Evolutionary conservation across 2,113 vertebrate genomes (phyloP), one percentile per base, ranked within the genome.

Genomic region (Falcunculus frontatus): DNA sequence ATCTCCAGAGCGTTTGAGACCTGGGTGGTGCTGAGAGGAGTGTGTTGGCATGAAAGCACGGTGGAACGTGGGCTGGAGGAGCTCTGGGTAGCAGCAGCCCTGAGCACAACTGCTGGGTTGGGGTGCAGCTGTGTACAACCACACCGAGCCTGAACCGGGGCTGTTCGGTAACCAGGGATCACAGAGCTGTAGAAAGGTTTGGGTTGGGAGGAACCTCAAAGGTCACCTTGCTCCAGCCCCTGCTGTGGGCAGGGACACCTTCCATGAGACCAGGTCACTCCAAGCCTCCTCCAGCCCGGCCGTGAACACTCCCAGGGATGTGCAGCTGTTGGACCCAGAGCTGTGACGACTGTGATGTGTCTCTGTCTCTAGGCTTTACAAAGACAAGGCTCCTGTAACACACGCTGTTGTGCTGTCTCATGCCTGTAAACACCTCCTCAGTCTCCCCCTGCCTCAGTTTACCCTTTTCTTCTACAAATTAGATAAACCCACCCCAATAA

Each of bases 111-210:
- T 12, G 13, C 1, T 9, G 39, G n/a, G 18, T 2, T 6, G 20
- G 41, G 35, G 8, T 2, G 15, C 37, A 9, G 44, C 79, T 13
- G 0, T 21, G 41, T 6, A 19, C 33, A 47, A 4, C 21, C 3
- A 0, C 1, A 0, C 62, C 1, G 42, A 50, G 49, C 18, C 16
- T n/a, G 16, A 7, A 9, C 9, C 7, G 10, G 16, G 32, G 7
- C 37, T 21, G 5, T 29, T 35, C 12, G 33, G 18, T 17, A 19
- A 11, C 21, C 17, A 9, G 30, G 32, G 16, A 6, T 2, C 20
- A 21, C 6, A 6, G 56, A 17, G 8, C 0, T 12, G 16, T 0
- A 1, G 20, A 4, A 8, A 27, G 27, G 15, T 37, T 59, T 44
- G 60, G 37, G 10, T 1, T 11, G 53, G 27, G 29, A 59, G 37